Percentiles rank a stretch among this genome's conserved stretches.
Conservation (phyloP, 2,888 invertebrate genomes). For the Limnephilus lunatus region DNA sequence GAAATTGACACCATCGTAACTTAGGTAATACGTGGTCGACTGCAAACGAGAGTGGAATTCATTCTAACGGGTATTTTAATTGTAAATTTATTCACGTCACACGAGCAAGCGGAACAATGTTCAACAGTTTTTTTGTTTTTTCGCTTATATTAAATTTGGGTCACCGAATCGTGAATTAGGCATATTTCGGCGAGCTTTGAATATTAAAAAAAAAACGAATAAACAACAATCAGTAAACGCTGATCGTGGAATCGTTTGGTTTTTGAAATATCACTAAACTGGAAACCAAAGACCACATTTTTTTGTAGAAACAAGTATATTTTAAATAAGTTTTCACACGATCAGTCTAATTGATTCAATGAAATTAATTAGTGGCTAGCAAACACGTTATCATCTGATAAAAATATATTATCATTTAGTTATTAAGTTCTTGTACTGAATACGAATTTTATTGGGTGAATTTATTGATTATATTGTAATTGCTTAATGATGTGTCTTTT, state of each 20-base stretch:
- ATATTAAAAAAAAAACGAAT: neutral
- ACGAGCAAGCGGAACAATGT: conserved; percentile 33
- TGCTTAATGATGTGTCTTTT: neutral
- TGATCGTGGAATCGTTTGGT: neutral
- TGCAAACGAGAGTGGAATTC: conserved; percentile 41
- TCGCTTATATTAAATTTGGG: conserved; percentile 28
- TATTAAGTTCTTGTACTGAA: neutral
- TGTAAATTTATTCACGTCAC: conserved; percentile 50
- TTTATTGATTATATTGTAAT: neutral
- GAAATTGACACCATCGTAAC: conserved; percentile 37
- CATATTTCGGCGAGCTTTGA: neutral
- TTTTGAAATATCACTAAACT: neutral
- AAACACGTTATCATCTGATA: neutral
- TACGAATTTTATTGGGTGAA: neutral
- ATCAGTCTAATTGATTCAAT: neutral
- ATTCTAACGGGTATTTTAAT: conserved; percentile 47
- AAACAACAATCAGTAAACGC: neutral
- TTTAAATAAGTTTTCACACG: neutral
- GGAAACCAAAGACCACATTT: neutral
- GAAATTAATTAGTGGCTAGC: neutral
- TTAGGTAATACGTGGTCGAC: conserved; percentile 10
- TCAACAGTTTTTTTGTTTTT: conserved; percentile 19
- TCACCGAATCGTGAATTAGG: conserved; percentile 1
- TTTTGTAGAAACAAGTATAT: neutral
- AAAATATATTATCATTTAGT: neutral